Evolutionary conservation across 53 echinoderm and acorn worm species (phyloP).

Genomic region (Actinopyga echinites): DNA sequence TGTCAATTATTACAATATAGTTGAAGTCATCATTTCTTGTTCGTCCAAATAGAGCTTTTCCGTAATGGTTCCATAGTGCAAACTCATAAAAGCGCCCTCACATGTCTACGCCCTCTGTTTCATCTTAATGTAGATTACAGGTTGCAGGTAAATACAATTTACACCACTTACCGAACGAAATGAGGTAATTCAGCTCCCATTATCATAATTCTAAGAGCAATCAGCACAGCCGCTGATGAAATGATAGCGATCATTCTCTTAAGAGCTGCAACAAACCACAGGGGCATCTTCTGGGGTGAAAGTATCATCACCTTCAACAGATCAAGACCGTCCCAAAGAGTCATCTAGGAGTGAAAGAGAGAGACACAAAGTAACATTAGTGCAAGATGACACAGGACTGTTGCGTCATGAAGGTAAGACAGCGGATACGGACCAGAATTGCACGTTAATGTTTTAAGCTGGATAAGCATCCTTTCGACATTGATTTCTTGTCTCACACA

Average conservation of each 20-base stretch:
- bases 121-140: no score
- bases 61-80: no score
- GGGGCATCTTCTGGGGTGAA: slow-evolving; percentile 4
- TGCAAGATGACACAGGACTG: not conserved
- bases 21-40: no score
- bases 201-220: not conserved
- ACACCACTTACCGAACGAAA: slow-evolving; percentile 3
- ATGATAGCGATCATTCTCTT: slow-evolving; percentile 11
- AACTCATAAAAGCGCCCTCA: no score
- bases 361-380: not conserved
- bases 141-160: no score
- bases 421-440: not conserved
- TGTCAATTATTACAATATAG: no score
- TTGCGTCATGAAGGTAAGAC: no score
- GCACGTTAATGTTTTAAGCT: not conserved
- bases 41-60: no score
- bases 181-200: slow-evolving; percentile 20
- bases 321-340: slow-evolving; percentile 3
- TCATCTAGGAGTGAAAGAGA: not conserved
- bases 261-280: not conserved
- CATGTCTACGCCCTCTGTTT: no score
- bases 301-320: not conserved
- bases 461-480: no score
- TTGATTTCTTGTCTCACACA: no score
- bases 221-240: slow-evolving; percentile 14